Evolutionary conservation across 2,888 invertebrate genomes (phyloP), one percentile per base, ranked within the genome.

Genomic region (Andrena camellia): DNA sequence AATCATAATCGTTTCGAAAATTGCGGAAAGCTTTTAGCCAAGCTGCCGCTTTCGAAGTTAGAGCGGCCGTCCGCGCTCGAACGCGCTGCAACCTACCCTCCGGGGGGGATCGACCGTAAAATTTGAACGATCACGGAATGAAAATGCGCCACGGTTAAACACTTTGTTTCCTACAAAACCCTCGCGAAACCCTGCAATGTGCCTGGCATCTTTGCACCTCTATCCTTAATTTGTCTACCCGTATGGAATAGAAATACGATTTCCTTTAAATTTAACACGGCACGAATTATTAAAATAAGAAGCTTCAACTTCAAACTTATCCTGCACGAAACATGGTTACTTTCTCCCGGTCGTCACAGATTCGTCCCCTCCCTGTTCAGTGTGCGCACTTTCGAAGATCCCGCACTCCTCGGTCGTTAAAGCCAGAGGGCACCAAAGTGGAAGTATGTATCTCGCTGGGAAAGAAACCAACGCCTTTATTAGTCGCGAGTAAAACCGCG

Each of bases 1-100:
- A 84, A 86, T 86, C 63, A 78, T 88, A 88, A 86, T 83, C 75
- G 72, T 81, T 84, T 83, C 57, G 78, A 75, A 82, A 87, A 87
- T 86, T 86, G 79, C 83, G 50, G 62, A 86, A 88, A 87, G 81
- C 88, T 87, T 87, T 87, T 87, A 85, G 77, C 83, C 67, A 64
- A 59, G 50, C 66, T 78, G 50, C 66, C 74, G 72, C 77, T 84
- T 26, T 75, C 35, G 72, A 64, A 80, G 83, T 83, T 83, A 29
- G 29, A 79, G 67, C 70, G 52, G 71, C 60, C 63, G 50, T 54
- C 57, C 57, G 33, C 54, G 68, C 68, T 29, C 60, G 20, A 73
- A 66, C 60, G 48, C 69, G 42, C 67, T 73, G 54, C 64, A 50
- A 54, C 17, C 20, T 8, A 52, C 54, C 42, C 26, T 10, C 13